Evolutionary conservation across 2,888 invertebrate species (phyloP), one percentile per base, ranked within the genome.

Genomic region (Ophonus ardosiacus): DNA sequence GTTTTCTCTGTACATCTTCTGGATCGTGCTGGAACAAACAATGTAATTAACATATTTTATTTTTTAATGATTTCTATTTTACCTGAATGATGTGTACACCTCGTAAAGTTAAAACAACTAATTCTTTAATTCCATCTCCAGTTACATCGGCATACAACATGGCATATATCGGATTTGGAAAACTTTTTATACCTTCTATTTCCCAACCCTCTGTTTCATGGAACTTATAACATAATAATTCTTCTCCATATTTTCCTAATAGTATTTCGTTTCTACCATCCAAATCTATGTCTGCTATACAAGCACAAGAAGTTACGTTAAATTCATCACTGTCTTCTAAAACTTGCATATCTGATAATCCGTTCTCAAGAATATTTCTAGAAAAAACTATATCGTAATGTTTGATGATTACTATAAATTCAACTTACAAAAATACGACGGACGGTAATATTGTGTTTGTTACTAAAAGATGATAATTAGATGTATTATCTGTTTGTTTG

Each of bases 81-180:
- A 93, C 93, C 92, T 95, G 95, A 89, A 95, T 91, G 87, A 95
- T 93, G 88, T 95, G 94, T 15, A 95, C 91, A 43, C 95, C 95
- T 88, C 93, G 93, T 88, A 93, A 92, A 6, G 95, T 94, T 86
- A 94, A 91, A n/a, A 95, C 93, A 71, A 94, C 91, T 40, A 95
- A 89, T 90, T 95, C 95, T 86, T 93, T 93, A 76, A 94, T 91
- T 13, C 95, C 95, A 90, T 95, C 95, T 3, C 94, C 94, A 68
- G 93, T 94, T 71, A 95, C 90, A 89, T 96, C 95, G 40, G 94
- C 89, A 87, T 93, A 93, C 86, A 92, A 92, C 86, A 95, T 90
- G 0, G 93, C 92, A 88, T 95, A 92, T 68, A 95, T 91, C 6
- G 95, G 94, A 86, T 93, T 92, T 31, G 94, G 92, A 87, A 95